Conservation (phyloP, 2,888 invertebrate species). For the Perizoma affinitatum region DNA sequence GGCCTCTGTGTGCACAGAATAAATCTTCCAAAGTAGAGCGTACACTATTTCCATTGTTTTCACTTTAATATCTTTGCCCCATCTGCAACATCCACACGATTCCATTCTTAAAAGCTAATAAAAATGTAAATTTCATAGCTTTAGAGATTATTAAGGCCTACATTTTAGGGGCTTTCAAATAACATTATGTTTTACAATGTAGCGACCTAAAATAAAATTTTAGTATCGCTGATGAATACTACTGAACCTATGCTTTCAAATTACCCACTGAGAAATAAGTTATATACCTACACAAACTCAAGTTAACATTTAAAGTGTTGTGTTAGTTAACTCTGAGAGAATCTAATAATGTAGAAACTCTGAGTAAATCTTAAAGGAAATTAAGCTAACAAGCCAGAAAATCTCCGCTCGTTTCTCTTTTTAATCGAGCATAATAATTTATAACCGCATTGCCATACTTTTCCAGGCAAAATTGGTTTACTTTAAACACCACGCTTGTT, state of each 20-base stretch:
- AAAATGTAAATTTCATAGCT: constrained; percentile 39
- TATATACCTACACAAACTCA: too few relatives aligned
- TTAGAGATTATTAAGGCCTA: constrained; percentile 30
- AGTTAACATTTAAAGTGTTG: constrained; percentile 2
- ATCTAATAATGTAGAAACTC: constrained; percentile 38
- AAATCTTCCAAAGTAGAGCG: constrained; percentile 16
- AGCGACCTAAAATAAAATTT: too few relatives aligned
- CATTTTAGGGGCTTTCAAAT: constrained; percentile 19
- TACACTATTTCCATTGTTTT: constrained; percentile 19
- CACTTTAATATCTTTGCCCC: constrained; percentile 26
- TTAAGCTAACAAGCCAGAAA: constrained; percentile 54
- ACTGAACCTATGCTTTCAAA: too few relatives aligned
- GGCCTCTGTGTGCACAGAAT: constrained; percentile 13
- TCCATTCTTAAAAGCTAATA: constrained; percentile 37
- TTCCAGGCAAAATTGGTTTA: constrained; percentile 30
- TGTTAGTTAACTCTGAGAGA: constrained; percentile 19
- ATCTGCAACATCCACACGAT: constrained; percentile 34
- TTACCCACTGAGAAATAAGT: too few relatives aligned
- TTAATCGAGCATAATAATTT: constrained; percentile 57
- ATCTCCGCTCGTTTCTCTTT: constrained; percentile 48
- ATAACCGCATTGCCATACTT: constrained; percentile 44
- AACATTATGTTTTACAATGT: constrained; percentile 24
- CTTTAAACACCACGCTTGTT: not conserved
- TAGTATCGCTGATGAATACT: too few relatives aligned
- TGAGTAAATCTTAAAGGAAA: constrained; percentile 49